Evolutionary conservation across 2,113 vertebrate genomes (phyloP).

Genomic region (Istiophorus platypterus): DNA sequence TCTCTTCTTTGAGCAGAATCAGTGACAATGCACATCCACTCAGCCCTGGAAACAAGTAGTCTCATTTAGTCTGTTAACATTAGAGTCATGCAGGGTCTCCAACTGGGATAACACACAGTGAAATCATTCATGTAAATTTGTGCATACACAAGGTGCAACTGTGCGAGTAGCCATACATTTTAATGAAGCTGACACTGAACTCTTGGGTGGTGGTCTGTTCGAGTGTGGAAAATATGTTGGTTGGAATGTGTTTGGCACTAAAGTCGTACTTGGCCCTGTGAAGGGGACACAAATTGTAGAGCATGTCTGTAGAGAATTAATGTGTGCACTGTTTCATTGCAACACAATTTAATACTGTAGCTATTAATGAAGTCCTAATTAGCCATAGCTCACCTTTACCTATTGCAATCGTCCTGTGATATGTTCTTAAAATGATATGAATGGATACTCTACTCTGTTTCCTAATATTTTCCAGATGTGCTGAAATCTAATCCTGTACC

Average conservation of each 20-base stretch:
- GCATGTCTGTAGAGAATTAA: slow-evolving; percentile 54
- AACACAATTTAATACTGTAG: slow-evolving; percentile 58
- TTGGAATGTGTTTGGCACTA: slow-evolving; percentile 65
- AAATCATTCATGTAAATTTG: slow-evolving; percentile 76
- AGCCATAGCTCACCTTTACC: slow-evolving; percentile 17
- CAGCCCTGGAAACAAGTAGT: slow-evolving; percentile 39
- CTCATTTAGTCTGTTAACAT: slow-evolving; percentile 66
- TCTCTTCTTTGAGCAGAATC: slow-evolving; percentile 27
- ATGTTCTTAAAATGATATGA: slow-evolving; percentile 7
- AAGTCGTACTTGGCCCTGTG: slow-evolving; percentile 54
- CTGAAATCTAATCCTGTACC: background rate
- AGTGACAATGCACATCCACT: slow-evolving; percentile 41
- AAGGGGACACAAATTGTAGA: slow-evolving; percentile 53
- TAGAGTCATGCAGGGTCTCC: slow-evolving; percentile 66
- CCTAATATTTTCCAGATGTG: background rate
- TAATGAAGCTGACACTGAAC: slow-evolving; percentile 70
- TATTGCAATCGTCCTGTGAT: slow-evolving; percentile 28
- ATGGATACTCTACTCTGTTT: background rate
- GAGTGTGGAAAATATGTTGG: slow-evolving; percentile 67
- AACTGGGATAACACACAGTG: slow-evolving; percentile 63
- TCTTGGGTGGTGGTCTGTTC: slow-evolving; percentile 64
- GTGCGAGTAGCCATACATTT: slow-evolving; percentile 71
- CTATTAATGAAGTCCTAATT: slow-evolving; percentile 68
- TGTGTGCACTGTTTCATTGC: slow-evolving; percentile 41
- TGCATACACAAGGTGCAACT: slow-evolving; percentile 70